phyloP scores from a whole-genome alignment of 2,113 vertebrate species.

The Thalassoma bifasciatum region DNA sequence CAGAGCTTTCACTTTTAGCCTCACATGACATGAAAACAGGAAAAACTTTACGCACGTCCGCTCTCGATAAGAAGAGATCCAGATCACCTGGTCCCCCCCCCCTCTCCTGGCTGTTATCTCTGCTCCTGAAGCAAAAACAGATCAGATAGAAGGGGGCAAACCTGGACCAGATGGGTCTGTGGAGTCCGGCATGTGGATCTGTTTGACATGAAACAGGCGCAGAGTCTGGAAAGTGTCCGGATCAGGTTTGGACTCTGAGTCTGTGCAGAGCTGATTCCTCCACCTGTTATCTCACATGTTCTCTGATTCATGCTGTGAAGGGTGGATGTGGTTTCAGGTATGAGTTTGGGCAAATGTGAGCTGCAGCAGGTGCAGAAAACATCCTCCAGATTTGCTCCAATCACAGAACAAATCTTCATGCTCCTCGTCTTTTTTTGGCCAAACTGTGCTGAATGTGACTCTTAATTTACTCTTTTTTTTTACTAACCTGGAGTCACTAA shows the following conservation, averaged over 20 bases:
- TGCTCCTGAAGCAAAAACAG: too few relatives aligned
- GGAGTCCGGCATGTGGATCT: too few relatives aligned
- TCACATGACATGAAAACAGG: conserved; percentile 2
- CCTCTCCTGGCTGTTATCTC: conserved; percentile 14
- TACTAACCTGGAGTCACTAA: too few relatives aligned
- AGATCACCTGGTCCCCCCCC: conserved; percentile 2
- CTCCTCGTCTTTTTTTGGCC: too few relatives aligned
- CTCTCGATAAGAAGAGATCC: conserved; percentile 19
- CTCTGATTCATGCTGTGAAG: background rate
- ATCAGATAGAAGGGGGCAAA: conserved; percentile 42
- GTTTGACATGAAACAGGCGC: conserved; percentile 29
- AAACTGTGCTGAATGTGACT: too few relatives aligned
- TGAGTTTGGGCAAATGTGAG: background rate
- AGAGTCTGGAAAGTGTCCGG: conserved; percentile 18
- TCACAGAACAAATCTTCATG: too few relatives aligned
- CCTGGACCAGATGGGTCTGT: conserved; percentile 42
- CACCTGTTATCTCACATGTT: conserved; percentile 25
- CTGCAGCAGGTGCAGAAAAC: conserved; percentile 55
- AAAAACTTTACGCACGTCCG: conserved; percentile 24
- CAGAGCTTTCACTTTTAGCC: conserved; percentile 27
- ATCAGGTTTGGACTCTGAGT: conserved; percentile 50
- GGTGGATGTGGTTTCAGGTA: background rate
- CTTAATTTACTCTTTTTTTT: too few relatives aligned
- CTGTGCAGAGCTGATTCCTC: conserved; percentile 61
- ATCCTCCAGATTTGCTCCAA: too few relatives aligned